Percentiles rank a stretch among this genome's conserved stretches.
Conservation (phyloP, 2,113 vertebrate species). For the Dicerorhinus sumatrensis region DNA sequence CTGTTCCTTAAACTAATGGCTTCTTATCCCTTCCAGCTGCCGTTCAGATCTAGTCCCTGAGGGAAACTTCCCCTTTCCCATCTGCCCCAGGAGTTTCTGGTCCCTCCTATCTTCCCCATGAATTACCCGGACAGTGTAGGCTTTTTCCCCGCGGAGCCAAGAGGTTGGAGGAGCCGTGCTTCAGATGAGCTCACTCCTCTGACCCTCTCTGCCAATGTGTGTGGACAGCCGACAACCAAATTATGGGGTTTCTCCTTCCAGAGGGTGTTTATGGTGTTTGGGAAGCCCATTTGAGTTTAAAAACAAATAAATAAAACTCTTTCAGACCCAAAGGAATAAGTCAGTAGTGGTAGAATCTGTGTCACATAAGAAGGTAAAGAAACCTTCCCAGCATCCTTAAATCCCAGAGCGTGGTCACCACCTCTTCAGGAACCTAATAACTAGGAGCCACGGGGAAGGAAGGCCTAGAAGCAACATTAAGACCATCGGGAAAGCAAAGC, state of each 20-base stretch:
- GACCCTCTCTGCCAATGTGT: neutral
- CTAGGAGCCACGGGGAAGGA: neutral
- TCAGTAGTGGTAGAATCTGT: neutral
- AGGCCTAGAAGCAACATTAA: neutral
- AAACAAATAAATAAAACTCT: neutral
- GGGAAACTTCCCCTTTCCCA: neutral
- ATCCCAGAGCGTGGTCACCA: neutral
- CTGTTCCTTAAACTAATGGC: neutral
- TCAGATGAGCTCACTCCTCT: neutral
- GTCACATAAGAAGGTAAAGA: neutral
- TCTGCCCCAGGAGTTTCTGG: neutral
- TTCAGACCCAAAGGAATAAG: slow-evolving; percentile 36
- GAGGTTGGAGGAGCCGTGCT: neutral
- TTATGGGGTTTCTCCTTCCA: neutral
- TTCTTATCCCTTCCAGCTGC: neutral
- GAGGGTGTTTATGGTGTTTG: neutral
- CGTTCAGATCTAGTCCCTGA: neutral
- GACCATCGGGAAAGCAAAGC: neutral
- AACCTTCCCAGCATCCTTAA: neutral
- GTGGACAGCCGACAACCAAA: neutral
- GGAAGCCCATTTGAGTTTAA: slow-evolving; percentile 3
- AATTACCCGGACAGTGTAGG: neutral
- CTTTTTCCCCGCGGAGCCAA: neutral
- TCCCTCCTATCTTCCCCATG: neutral
- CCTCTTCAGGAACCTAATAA: neutral